Evolutionary conservation across 2,113 vertebrate genomes (phyloP).

Genomic region (Todiramphus chloris): DNA sequence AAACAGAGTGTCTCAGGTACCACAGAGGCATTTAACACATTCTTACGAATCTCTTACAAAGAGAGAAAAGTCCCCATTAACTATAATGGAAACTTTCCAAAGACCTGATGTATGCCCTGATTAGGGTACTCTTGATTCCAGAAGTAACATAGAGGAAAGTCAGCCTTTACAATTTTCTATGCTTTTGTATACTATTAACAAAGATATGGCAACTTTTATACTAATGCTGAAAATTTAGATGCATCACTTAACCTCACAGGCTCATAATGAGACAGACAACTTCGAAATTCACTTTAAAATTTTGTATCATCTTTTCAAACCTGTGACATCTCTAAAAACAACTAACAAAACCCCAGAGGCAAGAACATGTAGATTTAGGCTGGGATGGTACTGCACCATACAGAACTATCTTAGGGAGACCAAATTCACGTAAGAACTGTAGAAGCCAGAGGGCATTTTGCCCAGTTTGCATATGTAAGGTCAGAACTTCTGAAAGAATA

Average conservation of each 20-base stretch:
- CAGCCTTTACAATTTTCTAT: not conserved
- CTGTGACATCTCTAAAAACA: not conserved
- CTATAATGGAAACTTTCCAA: not conserved
- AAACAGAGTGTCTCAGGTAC: accelerated
- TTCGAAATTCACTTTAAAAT: not conserved
- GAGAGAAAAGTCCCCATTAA: not conserved
- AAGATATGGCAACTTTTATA: not conserved
- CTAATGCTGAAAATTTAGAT: not conserved
- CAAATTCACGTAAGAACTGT: not conserved
- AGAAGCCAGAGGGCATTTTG: not conserved
- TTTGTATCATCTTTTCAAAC: not conserved
- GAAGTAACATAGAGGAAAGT: not conserved
- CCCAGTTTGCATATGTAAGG: not conserved
- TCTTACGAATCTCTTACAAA: not conserved
- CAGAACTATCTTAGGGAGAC: not conserved
- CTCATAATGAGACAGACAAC: not conserved
- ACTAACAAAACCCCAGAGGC: not conserved
- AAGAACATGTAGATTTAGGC: not conserved
- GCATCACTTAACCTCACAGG: not conserved
- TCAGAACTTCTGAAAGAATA: not conserved
- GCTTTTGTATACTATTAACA: not conserved
- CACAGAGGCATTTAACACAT: not conserved
- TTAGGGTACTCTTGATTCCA: not conserved
- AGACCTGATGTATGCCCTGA: not conserved
- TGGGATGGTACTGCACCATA: not conserved